These are phyloP conservation scores for Aethes cnicana DNA, from an alignment of 2,888 invertebrate species.

Conservation along the genomic window DNA sequence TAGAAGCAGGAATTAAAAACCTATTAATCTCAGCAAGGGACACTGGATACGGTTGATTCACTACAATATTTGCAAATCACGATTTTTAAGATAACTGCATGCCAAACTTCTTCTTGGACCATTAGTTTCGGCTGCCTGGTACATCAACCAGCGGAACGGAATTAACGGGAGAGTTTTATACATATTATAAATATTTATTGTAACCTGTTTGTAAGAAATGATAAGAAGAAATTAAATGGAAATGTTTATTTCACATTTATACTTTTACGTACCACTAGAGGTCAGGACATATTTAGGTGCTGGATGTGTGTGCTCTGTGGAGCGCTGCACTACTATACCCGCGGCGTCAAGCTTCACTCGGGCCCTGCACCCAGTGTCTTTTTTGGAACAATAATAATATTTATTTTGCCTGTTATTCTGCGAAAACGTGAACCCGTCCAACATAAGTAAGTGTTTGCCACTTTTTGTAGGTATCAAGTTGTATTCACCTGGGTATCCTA, in stretches of 20 bases:
- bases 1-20: no score
- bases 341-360: constrained; percentile 36
- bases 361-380: constrained; percentile 39
- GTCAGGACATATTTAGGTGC: constrained; percentile 44
- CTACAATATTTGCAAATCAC: no score
- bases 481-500: constrained; percentile 14
- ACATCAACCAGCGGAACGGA: no score
- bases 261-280: constrained; percentile 36
- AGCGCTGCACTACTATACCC: constrained; percentile 31
- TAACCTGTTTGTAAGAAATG: no score
- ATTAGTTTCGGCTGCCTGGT: no score
- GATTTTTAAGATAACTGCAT: no score
- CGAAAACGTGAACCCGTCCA: constrained; percentile 37
- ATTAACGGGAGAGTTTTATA: no score
- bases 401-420: constrained; percentile 31
- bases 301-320: constrained; percentile 41
- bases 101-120: no score
- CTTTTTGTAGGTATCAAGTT: constrained; percentile 31
- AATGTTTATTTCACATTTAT: neutral
- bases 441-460: constrained; percentile 35
- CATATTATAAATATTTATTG: no score
- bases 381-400: constrained; percentile 48
- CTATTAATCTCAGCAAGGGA: no score
- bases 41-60: no score
- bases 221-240: no score